Evolutionary conservation across 1,140 invertebrate species (phyloP).

Genomic region (Drosophila tsacasi): DNA sequence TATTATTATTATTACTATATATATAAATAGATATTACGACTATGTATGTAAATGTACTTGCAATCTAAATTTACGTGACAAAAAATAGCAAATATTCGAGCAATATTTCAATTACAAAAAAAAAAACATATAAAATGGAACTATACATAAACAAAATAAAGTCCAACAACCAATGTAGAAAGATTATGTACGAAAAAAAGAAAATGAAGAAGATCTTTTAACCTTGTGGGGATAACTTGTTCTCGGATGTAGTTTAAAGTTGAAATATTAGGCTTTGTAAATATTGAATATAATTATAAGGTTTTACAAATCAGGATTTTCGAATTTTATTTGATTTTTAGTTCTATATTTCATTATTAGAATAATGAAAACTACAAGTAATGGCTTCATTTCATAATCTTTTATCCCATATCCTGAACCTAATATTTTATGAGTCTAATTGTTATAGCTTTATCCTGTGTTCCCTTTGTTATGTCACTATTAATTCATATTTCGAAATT

Average conservation of each 20-base stretch:
- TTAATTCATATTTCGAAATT: too few species aligned
- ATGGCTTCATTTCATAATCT: not conserved
- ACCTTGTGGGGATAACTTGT: slow-evolving; percentile 3
- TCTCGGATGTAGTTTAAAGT: not conserved
- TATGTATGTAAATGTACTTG: slow-evolving; percentile 65
- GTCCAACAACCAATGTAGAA: slow-evolving; percentile 76
- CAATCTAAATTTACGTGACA: slow-evolving; percentile 62
- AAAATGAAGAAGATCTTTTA: slow-evolving; percentile 18
- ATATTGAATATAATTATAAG: not conserved
- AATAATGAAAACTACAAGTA: not conserved
- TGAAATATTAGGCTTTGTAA: not conserved
- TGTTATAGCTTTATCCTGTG: too few species aligned
- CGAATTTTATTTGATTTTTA: not conserved
- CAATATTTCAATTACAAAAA: slow-evolving; percentile 71
- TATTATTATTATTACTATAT: slow-evolving; percentile 39
- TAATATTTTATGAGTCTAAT: too few species aligned
- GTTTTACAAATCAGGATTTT: not conserved
- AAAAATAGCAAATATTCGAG: slow-evolving; percentile 62
- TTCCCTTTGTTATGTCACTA: too few species aligned
- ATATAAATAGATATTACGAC: slow-evolving; percentile 49
- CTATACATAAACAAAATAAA: slow-evolving; percentile 70
- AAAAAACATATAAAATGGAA: slow-evolving; percentile 45
- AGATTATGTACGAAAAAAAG: slow-evolving; percentile 56
- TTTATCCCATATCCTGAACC: not conserved
- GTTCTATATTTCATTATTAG: not conserved